phyloP scores from a whole-genome alignment of 2,113 vertebrate genomes.

The Empidonax alnorum region DNA sequence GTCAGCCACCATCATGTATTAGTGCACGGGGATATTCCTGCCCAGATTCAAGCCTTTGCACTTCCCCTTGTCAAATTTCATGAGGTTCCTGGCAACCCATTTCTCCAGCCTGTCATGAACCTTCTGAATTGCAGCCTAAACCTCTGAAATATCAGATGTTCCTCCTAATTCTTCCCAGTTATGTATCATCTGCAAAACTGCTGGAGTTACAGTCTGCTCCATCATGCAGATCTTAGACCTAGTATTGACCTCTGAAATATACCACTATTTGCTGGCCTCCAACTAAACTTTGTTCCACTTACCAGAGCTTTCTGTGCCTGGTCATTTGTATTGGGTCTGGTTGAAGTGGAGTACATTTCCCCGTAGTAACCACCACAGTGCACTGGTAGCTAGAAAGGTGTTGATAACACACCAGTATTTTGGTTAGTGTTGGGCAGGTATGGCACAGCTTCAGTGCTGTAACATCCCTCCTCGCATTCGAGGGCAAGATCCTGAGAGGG shows the following conservation, averaged over 20 bases:
- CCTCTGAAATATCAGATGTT: neutral
- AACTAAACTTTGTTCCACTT: neutral
- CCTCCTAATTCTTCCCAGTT: neutral
- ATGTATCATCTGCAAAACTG: neutral
- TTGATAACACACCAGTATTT: neutral
- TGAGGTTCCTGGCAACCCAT: neutral
- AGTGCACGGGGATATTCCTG: neutral
- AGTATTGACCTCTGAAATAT: neutral
- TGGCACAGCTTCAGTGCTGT: neutral
- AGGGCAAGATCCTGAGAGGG: neutral
- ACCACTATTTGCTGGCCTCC: neutral
- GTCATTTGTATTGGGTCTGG: neutral
- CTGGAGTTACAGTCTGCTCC: no score
- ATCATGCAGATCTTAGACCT: neutral
- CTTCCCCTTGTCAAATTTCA: neutral
- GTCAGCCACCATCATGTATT: accelerated
- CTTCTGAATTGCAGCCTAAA: neutral
- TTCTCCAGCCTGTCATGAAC: neutral
- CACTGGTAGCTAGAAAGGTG: neutral
- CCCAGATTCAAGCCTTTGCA: neutral
- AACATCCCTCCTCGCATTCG: neutral
- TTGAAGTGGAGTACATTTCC: neutral
- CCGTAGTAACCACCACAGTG: neutral
- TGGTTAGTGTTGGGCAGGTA: neutral
- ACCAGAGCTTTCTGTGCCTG: neutral